These are phyloP conservation scores for Drosophila sordidapex DNA, from an alignment of 2,888 invertebrate species.

Conservation along the genomic window DNA sequence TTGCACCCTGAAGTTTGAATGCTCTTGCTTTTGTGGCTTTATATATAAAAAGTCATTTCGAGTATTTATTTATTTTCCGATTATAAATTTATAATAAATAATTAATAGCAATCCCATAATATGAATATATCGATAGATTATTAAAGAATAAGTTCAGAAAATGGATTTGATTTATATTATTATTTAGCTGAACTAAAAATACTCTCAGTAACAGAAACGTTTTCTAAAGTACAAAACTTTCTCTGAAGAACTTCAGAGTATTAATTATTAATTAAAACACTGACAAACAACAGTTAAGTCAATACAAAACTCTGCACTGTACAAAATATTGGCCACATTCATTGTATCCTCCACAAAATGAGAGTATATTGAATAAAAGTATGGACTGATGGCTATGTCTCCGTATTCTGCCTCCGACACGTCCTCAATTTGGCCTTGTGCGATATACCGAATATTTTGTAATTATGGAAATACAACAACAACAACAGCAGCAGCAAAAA, in stretches of 20 bases:
- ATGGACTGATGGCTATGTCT: slow-evolving; percentile 33
- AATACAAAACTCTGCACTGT: background rate
- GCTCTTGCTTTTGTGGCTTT: slow-evolving; percentile 8
- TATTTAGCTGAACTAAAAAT: background rate
- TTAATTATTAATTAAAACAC: background rate
- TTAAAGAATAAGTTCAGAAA: background rate
- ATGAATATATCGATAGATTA: background rate
- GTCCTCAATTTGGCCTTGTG: slow-evolving; percentile 70
- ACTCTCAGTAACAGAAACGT: background rate
- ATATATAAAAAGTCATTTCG: too few species aligned
- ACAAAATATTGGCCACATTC: background rate
- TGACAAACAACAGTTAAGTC: background rate
- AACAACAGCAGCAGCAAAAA: slow-evolving; percentile 2
- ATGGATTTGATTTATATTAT: background rate
- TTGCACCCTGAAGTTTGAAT: slow-evolving; percentile 13
- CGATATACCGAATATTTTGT: slow-evolving; percentile 72
- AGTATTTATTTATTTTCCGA: background rate
- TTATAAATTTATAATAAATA: background rate
- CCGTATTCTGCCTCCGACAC: slow-evolving; percentile 34
- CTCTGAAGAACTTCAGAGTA: background rate
- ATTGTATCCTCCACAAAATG: background rate
- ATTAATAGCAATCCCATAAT: background rate
- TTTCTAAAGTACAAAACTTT: background rate
- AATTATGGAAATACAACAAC: slow-evolving; percentile 69
- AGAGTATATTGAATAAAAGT: slow-evolving; percentile 30